A percentile compares a stretch with the other conserved stretches of the same genome.
These are phyloP conservation scores for Eupeodes latifasciatus DNA, from an alignment of 2,888 invertebrate species.

Conservation along the genomic window DNA sequence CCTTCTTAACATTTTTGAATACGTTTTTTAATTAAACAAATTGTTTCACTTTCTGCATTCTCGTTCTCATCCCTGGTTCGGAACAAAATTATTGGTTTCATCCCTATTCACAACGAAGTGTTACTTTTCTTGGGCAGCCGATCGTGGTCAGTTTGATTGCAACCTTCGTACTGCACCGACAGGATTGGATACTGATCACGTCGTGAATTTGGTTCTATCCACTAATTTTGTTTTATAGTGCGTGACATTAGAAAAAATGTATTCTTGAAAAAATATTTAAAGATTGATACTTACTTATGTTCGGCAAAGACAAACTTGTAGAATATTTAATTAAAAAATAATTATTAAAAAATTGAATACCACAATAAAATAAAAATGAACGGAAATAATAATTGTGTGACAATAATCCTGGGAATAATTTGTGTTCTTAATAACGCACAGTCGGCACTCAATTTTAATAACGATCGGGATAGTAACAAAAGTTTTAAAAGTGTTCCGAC, in stretches of 20 bases:
- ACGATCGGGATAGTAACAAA: constrained; percentile 81
- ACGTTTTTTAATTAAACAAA: too few species aligned
- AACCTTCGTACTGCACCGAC: constrained; percentile 54
- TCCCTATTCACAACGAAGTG: neutral
- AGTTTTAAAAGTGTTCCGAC: constrained; percentile 90
- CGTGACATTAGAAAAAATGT: too few species aligned
- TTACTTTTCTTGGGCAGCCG: constrained; percentile 31
- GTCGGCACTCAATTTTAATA: constrained; percentile 79
- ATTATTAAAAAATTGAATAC: too few species aligned
- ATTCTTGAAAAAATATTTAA: too few species aligned
- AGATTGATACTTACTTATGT: too few species aligned
- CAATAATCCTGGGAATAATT: constrained; percentile 24
- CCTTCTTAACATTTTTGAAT: too few species aligned
- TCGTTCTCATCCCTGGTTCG: neutral
- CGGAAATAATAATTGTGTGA: neutral
- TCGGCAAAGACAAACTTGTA: too few species aligned
- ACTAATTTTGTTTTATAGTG: too few species aligned
- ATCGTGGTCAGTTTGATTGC: constrained; percentile 47
- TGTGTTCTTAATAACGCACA: constrained; percentile 24
- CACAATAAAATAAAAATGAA: constrained; percentile 22
- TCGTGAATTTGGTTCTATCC: neutral
- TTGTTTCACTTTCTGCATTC: too few species aligned
- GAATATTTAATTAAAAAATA: too few species aligned
- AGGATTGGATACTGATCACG: constrained; percentile 26
- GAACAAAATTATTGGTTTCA: constrained; percentile 32